These are phyloP conservation scores for Macropis europaea DNA, from an alignment of 2,888 invertebrate species.

Conservation along the genomic window DNA sequence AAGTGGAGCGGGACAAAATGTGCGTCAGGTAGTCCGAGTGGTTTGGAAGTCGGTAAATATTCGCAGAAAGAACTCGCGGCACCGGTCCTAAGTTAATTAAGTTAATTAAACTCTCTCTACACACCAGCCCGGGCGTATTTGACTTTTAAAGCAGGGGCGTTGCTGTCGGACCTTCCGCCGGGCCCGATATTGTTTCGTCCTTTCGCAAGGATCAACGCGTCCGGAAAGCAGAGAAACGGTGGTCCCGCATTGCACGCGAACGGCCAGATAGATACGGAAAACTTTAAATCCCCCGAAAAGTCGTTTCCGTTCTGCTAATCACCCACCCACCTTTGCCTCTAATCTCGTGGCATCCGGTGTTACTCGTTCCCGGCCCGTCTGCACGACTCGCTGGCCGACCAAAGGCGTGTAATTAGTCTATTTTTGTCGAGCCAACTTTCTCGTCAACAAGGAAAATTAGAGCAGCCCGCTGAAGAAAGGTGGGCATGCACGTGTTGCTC, in stretches of 20 bases:
- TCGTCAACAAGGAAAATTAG: constrained; percentile 35
- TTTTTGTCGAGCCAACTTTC: constrained; percentile 46
- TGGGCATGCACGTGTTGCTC: neutral
- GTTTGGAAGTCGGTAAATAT: neutral
- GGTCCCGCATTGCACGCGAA: no score
- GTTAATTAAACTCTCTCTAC: constrained; percentile 31
- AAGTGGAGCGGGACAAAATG: no score
- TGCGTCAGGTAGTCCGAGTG: neutral
- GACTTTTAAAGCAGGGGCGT: constrained; percentile 13
- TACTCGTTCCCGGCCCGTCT: constrained; percentile 23
- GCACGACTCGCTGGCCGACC: constrained; percentile 11
- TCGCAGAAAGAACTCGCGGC: neutral
- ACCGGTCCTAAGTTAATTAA: constrained; percentile 12
- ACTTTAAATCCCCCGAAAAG: constrained; percentile 65
- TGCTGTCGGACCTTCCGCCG: neutral
- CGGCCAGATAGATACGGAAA: no score
- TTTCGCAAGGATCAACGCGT: constrained; percentile 10
- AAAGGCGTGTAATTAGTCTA: constrained; percentile 62
- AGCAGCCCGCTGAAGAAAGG: constrained; percentile 1
- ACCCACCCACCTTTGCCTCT: constrained; percentile 48
- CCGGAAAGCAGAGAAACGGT: neutral
- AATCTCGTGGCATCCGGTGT: constrained; percentile 34
- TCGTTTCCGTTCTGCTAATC: constrained; percentile 51
- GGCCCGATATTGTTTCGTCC: constrained; percentile 6
- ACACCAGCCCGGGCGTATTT: constrained; percentile 6